Conservation (phyloP, 2,888 invertebrate genomes). For the Antheraea yamamai region DNA sequence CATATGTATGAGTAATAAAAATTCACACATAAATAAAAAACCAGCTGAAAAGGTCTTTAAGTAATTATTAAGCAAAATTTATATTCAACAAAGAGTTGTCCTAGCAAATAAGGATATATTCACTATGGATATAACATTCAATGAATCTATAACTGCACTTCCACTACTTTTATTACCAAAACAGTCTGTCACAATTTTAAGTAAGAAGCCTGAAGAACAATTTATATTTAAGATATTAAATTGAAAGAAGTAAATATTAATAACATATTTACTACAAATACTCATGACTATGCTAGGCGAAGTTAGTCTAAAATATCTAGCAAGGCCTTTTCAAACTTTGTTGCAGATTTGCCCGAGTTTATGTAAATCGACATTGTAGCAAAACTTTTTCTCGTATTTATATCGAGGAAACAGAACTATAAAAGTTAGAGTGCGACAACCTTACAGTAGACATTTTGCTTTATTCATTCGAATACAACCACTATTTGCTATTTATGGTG, state of each 20-base stretch:
- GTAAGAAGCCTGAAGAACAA: no score
- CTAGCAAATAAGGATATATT: not conserved
- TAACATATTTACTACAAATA: no score
- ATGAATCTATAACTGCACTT: not conserved
- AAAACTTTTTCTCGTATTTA: slow-evolving; percentile 32
- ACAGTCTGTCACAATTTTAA: no score
- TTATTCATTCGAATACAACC: slow-evolving; percentile 9
- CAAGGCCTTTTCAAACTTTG: not conserved
- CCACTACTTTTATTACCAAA: no score
- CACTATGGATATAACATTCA: not conserved
- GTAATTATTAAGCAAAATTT: not conserved
- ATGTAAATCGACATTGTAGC: slow-evolving; percentile 32
- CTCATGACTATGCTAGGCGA: not conserved
- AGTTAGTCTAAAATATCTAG: not conserved
- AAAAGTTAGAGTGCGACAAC: slow-evolving; percentile 21
- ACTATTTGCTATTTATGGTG: slow-evolving; percentile 13
- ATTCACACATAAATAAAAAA: not conserved
- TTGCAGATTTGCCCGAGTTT: not conserved
- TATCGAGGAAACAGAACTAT: slow-evolving; percentile 12
- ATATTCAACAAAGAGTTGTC: not conserved
- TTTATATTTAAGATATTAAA: no score
- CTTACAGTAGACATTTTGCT: slow-evolving; percentile 12
- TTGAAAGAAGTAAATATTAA: no score
- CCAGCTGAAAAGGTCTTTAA: not conserved
- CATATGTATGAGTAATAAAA: not conserved